A percentile compares a stretch with the other conserved stretches of the same genome.
These are phyloP conservation scores for Papio anubis DNA, from an alignment of 2,113 vertebrate genomes.

Conservation along the genomic window DNA sequence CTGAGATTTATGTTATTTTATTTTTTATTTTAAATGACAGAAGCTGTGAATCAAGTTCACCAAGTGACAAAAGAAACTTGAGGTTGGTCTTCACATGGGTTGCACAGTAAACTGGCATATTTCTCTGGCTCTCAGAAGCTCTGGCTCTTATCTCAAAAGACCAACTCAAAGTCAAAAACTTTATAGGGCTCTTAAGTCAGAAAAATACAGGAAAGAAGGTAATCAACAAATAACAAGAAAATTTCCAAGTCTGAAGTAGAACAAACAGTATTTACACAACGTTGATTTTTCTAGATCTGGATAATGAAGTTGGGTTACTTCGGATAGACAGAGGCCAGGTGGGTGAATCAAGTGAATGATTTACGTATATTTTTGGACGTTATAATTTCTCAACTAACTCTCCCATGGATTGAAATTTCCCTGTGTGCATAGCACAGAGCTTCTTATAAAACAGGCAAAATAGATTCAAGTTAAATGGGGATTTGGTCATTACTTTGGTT, in stretches of 20 bases:
- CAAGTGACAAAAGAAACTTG: constrained; percentile 40
- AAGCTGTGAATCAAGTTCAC: background rate
- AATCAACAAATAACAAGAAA: background rate
- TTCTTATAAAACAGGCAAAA: background rate
- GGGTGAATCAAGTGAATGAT: background rate
- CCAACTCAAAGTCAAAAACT: constrained; percentile 1
- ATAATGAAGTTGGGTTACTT: background rate
- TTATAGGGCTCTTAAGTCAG: background rate
- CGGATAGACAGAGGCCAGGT: background rate
- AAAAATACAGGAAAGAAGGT: background rate
- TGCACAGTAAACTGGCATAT: background rate
- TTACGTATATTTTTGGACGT: background rate
- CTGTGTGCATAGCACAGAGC: background rate
- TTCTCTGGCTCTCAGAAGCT: constrained; percentile 18
- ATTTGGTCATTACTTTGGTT: background rate
- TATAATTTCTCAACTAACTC: background rate
- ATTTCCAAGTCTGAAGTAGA: background rate
- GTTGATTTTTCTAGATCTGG: background rate
- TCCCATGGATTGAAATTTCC: background rate
- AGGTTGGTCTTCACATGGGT: background rate
- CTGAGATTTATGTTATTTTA: background rate
- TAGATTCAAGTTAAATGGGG: background rate
- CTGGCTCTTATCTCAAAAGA: constrained; percentile 16
- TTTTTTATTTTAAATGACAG: constrained; percentile 34
- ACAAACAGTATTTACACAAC: background rate